Evolutionary conservation across 2,888 invertebrate genomes (phyloP).

Genomic region (Calameuta filiformis): DNA sequence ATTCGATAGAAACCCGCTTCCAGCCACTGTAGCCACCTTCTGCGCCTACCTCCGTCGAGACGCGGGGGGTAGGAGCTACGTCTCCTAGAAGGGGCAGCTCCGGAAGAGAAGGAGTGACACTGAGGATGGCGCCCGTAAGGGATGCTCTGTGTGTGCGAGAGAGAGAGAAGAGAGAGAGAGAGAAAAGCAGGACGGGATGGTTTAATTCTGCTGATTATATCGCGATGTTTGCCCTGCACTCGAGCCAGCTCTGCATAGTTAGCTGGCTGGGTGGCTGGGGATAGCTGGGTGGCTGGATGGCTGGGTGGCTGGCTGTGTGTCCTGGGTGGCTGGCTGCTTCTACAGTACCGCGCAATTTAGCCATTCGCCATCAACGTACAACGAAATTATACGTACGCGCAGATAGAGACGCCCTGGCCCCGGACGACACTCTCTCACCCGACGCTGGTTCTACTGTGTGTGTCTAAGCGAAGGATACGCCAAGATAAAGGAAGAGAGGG

Average conservation of each 20-base stretch:
- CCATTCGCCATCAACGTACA: conserved; percentile 17
- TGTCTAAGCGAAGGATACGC: not conserved
- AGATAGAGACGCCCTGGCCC: not conserved
- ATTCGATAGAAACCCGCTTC: conserved; percentile 53
- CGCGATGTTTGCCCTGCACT: conserved; percentile 40
- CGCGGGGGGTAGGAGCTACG: not conserved
- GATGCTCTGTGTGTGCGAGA: no score
- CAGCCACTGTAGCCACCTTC: not conserved
- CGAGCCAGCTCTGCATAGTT: conserved; percentile 12
- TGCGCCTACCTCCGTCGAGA: not conserved
- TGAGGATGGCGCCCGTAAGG: no score
- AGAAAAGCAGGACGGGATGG: conserved; percentile 21
- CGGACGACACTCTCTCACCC: no score
- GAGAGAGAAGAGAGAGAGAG: not conserved
- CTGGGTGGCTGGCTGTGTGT: not conserved
- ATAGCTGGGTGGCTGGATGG: no score
- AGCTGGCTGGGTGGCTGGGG: not conserved
- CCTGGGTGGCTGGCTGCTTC: conserved; percentile 1
- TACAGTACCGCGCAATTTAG: conserved; percentile 14
- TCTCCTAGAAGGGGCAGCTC: not conserved
- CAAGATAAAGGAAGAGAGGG: conserved; percentile 26
- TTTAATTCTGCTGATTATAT: conserved; percentile 47
- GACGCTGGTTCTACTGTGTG: not conserved
- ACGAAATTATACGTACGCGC: conserved; percentile 23
- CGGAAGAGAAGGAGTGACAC: no score